These are phyloP conservation scores for Branchellion lobata DNA, from an alignment of 2,888 invertebrate genomes.

Conservation along the genomic window DNA sequence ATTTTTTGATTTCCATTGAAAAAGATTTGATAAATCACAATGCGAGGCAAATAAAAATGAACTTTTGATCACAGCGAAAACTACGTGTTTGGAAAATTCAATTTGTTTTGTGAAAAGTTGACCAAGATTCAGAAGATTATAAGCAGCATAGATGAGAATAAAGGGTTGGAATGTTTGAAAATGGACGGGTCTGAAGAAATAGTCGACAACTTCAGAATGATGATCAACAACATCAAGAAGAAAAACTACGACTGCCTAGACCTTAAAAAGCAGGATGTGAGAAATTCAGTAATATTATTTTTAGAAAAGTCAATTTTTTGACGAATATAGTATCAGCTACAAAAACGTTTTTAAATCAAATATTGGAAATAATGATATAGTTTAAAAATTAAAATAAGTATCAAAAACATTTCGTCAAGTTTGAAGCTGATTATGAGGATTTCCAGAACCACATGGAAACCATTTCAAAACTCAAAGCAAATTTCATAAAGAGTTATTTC, in stretches of 20 bases:
- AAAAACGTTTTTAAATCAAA: background rate
- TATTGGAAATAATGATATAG: background rate
- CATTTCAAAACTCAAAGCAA: slow-evolving; percentile 61
- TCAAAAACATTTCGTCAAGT: slow-evolving; percentile 61
- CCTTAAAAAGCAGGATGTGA: slow-evolving; percentile 75
- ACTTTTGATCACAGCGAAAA: slow-evolving; percentile 86
- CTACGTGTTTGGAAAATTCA: slow-evolving; percentile 94
- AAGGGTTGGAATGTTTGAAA: slow-evolving; percentile 72
- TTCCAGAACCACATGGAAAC: slow-evolving; percentile 77
- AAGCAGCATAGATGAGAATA: slow-evolving; percentile 83
- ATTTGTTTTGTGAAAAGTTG: slow-evolving; percentile 85
- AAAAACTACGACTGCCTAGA: slow-evolving; percentile 89
- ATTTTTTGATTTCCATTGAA: background rate
- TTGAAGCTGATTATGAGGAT: slow-evolving; percentile 79
- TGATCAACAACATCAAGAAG: slow-evolving; percentile 78
- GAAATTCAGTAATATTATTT: background rate
- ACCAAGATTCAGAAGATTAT: slow-evolving; percentile 85
- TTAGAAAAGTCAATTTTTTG: slow-evolving; percentile 2
- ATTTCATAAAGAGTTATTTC: slow-evolving; percentile 70
- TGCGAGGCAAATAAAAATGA: no score
- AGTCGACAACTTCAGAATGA: slow-evolving; percentile 78
- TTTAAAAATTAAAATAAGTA: background rate
- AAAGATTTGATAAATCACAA: no score
- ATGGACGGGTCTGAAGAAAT: slow-evolving; percentile 66
- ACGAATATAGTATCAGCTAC: background rate